Percentiles rank a stretch among this genome's conserved stretches.
phyloP scores from a whole-genome alignment of 2,888 invertebrate genomes.

The Ariolimax columbianus region DNA sequence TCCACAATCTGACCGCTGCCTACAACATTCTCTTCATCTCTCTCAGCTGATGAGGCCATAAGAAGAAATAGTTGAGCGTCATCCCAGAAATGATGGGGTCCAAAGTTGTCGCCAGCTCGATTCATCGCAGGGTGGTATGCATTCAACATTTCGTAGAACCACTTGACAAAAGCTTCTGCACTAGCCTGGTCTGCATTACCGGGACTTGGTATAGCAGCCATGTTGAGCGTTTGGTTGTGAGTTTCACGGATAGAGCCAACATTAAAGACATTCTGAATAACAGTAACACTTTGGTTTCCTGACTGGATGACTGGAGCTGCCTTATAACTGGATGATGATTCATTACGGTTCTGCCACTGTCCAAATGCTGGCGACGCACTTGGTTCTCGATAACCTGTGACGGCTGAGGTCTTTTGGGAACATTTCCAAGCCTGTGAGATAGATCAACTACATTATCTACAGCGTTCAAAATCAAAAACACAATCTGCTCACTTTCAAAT shows the following conservation, averaged over 20 bases:
- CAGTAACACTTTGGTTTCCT: neutral
- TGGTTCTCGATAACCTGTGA: no score
- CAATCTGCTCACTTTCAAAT: no score
- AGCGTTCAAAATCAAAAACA: no score
- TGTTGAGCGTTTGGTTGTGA: neutral
- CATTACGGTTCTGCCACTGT: neutral
- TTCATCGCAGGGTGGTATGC: conserved; percentile 62
- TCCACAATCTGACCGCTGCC: conserved; percentile 62
- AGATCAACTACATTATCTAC: no score
- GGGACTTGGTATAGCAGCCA: neutral
- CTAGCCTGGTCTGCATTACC: conserved; percentile 56
- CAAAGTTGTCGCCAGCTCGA: conserved; percentile 63
- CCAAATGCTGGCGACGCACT: no score
- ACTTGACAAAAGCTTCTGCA: conserved; percentile 68
- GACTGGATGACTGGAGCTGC: neutral
- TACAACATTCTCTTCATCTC: conserved; percentile 54
- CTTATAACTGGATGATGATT: neutral
- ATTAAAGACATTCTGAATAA: neutral
- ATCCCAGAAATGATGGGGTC: conserved; percentile 74
- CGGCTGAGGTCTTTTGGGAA: neutral
- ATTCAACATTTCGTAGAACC: conserved; percentile 74
- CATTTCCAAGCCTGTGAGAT: neutral
- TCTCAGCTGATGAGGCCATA: conserved; percentile 49
- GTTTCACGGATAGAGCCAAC: neutral
- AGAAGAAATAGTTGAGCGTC: conserved; percentile 64